phyloP scores from a whole-genome alignment of 2,113 vertebrate species.

The Cinclus cinclus region DNA sequence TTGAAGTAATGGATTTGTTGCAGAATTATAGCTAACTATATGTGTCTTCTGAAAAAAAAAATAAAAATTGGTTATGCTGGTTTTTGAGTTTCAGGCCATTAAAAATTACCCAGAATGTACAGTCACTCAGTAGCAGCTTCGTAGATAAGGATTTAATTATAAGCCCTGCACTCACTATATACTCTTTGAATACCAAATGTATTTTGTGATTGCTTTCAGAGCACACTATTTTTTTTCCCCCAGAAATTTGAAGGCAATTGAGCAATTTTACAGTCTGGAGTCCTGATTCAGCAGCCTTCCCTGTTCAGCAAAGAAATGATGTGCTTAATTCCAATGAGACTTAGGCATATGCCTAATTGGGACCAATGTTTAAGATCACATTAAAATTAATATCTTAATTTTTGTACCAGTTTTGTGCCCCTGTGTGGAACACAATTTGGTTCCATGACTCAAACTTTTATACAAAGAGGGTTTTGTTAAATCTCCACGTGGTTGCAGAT shows the following conservation, averaged over 20 bases:
- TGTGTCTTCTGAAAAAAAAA: conserved; percentile 38
- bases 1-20: conserved; percentile 61
- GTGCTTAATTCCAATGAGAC: conserved; percentile 55
- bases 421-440: neutral
- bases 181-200: conserved; percentile 67
- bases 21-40: conserved; percentile 60
- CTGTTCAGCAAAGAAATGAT: conserved; percentile 48
- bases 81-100: conserved; percentile 67
- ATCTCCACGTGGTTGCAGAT: neutral
- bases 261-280: conserved; percentile 66
- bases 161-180: conserved; percentile 61
- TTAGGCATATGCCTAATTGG: conserved; percentile 44
- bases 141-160: conserved; percentile 69
- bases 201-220: conserved; percentile 68
- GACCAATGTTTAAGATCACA: conserved; percentile 48
- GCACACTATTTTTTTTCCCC: conserved; percentile 44
- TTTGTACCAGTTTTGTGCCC: neutral
- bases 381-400: conserved; percentile 63
- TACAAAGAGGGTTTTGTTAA: neutral
- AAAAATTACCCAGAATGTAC: conserved; percentile 67
- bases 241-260: conserved; percentile 68
- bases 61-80: conserved; percentile 41
- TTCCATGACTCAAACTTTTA: neutral
- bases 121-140: conserved; percentile 60
- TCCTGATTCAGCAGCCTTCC: conserved; percentile 68